Base-by-base conservation (phyloP, 2,797 vertebrate genomes). In the Cetoscarus ocellatus region DNA sequence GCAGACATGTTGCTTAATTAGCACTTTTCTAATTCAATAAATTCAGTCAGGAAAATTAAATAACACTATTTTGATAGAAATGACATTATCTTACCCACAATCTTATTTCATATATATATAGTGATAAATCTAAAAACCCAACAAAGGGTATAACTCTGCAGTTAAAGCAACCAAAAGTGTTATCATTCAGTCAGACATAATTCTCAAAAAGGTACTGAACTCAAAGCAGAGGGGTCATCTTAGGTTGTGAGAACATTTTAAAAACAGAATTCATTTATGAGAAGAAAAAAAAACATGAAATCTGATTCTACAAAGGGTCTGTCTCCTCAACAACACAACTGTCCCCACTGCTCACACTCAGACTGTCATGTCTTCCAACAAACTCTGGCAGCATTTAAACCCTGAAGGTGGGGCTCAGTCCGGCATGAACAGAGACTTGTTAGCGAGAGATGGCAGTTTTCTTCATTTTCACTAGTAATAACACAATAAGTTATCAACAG, bases 321-420 rank as follows among this genome's bases (percentile, higher is more conserved):
- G 62, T 73, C 19, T 56, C 39, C 44, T 35, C 51, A 52, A 75
- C 50, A 66, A 44, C 43, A 27, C 6, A 6, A 44, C 12, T 13
- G 63, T 53, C 15, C 40, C 36, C 54, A 51, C 27, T 7, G 35
- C 19, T 54, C 72, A 75, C 61, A 76, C 13, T 47, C 53, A 27
- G 70, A 42, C 70, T 59, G 73, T 73, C 75, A 47, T 55, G 51
- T 70, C 54, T 83, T 69, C 75, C 53, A 75, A 62, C 61, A 84
- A 65, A 68, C 9, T 13, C 70, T 61, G 70, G 62, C 79, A 70
- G 65, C 56, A 63, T 75, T 66, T 67, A 60, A 66, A 45, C 45
- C 47, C 35, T 71, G 19, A 67, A 43, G 69, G 64, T 59, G 76
- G 43, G 64, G 56, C 69, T 65, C 51, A 3, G 51, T 57, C 61